phyloP scores from a whole-genome alignment of 2,113 vertebrate species.

The Mobula birostris region DNA sequence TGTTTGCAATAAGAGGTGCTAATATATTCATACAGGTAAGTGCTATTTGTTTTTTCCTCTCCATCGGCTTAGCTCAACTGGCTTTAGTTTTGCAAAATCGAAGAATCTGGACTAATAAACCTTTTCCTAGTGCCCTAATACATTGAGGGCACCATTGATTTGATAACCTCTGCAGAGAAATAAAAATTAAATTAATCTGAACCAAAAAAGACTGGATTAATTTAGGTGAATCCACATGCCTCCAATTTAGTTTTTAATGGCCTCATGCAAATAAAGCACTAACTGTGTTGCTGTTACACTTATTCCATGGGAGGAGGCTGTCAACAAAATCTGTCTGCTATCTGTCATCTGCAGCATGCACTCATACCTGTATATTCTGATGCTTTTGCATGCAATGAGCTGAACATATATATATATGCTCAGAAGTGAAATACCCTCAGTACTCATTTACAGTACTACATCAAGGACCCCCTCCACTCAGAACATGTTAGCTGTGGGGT shows the following conservation, averaged over 20 bases:
- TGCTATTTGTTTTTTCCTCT: background rate
- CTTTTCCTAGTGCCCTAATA: background rate
- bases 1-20: background rate
- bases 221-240: slow-evolving; percentile 11
- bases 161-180: slow-evolving; percentile 27
- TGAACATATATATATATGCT: background rate
- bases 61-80: background rate
- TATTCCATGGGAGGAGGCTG: background rate
- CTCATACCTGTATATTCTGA: background rate
- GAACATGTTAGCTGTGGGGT: background rate
- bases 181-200: slow-evolving; percentile 24
- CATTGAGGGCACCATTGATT: slow-evolving; percentile 29
- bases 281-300: background rate
- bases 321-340: slow-evolving; percentile 4
- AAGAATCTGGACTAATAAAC: background rate
- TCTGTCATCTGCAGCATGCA: background rate
- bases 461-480: background rate
- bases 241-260: background rate
- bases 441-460: background rate
- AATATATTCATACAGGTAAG: slow-evolving; percentile 14
- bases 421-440: background rate
- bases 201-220: slow-evolving; percentile 4
- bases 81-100: background rate
- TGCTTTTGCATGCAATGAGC: background rate
- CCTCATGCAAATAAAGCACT: slow-evolving; percentile 3